Conservation (phyloP, 64 coral and sea anemone genomes). For the Catalaphyllia jardinei region DNA sequence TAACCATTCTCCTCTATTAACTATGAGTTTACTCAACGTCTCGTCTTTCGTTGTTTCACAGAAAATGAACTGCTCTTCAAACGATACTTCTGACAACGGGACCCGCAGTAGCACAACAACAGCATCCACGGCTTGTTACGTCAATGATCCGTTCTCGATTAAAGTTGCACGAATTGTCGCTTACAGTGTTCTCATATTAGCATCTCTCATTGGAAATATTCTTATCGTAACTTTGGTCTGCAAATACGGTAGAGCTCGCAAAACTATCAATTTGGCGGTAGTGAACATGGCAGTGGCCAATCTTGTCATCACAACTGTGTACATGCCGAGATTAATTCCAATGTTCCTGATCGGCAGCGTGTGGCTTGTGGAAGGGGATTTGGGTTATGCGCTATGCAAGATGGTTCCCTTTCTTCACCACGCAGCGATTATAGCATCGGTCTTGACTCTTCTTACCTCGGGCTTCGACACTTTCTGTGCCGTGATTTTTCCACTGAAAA, state of each 20-base stretch:
- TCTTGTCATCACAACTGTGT: slow-evolving; percentile 18
- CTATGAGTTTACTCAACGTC: no score
- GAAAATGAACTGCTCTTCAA: slow-evolving; percentile 24
- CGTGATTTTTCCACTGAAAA: slow-evolving; percentile 27
- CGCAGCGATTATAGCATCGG: slow-evolving; percentile 2
- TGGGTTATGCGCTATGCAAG: slow-evolving; percentile 19
- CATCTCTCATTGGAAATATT: slow-evolving; percentile 9
- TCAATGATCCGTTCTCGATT: background rate
- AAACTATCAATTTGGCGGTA: slow-evolving; percentile 14
- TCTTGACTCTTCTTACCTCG: background rate
- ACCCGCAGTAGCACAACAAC: background rate
- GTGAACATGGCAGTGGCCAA: slow-evolving; percentile 2
- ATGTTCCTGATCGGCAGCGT: slow-evolving; percentile 5
- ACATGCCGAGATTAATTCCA: slow-evolving; percentile 35
- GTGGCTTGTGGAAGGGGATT: background rate
- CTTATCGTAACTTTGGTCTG: background rate
- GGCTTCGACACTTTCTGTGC: slow-evolving; percentile 23
- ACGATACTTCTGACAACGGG: background rate
- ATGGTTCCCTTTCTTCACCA: slow-evolving; percentile 22
- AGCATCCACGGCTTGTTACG: background rate
- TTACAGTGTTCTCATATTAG: slow-evolving; percentile 12
- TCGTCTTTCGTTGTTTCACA: background rate
- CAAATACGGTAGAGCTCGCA: background rate
- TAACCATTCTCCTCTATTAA: no score
- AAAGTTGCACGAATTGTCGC: slow-evolving; percentile 29